phyloP scores from a whole-genome alignment of 2,797 vertebrate species.

The Sphaeramia orbicularis region DNA sequence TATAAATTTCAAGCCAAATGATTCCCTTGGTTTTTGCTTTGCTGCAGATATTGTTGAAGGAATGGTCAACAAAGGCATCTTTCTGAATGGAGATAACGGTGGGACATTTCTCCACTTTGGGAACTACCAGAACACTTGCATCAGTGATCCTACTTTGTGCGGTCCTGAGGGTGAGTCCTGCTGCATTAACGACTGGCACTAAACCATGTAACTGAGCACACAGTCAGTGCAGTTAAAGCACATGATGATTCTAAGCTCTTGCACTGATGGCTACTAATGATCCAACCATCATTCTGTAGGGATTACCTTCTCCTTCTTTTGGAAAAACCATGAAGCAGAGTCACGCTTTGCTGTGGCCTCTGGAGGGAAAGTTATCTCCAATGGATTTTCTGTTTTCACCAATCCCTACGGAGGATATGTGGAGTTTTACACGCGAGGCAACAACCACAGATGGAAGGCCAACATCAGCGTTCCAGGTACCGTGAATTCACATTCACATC shows the following conservation, averaged over 20 bases:
- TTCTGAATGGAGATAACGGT: constrained; percentile 88
- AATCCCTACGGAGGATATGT: constrained; percentile 88
- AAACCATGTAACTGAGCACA: neutral
- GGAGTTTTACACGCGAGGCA: constrained; percentile 91
- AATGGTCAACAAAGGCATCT: constrained; percentile 94
- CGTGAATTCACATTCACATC: neutral
- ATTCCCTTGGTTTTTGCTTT: constrained; percentile 32
- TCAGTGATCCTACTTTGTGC: constrained; percentile 91
- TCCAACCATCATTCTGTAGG: constrained; percentile 78
- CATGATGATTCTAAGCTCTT: neutral
- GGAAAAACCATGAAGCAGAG: constrained; percentile 90
- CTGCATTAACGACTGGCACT: no score
- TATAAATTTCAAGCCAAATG: constrained; percentile 9
- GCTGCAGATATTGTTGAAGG: constrained; percentile 94
- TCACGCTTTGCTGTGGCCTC: constrained; percentile 85
- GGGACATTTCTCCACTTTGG: constrained; percentile 92
- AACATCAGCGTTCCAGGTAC: constrained; percentile 92
- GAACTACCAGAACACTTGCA: constrained; percentile 91
- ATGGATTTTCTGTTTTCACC: constrained; percentile 92
- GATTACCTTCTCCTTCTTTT: constrained; percentile 98
- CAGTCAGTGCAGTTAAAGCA: neutral
- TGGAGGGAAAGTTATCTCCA: constrained; percentile 93
- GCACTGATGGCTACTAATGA: neutral
- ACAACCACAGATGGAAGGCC: constrained; percentile 91
- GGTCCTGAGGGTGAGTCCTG: constrained; percentile 90